phyloP scores from a whole-genome alignment of 2,888 invertebrate genomes.

The Plagodis pulveraria region DNA sequence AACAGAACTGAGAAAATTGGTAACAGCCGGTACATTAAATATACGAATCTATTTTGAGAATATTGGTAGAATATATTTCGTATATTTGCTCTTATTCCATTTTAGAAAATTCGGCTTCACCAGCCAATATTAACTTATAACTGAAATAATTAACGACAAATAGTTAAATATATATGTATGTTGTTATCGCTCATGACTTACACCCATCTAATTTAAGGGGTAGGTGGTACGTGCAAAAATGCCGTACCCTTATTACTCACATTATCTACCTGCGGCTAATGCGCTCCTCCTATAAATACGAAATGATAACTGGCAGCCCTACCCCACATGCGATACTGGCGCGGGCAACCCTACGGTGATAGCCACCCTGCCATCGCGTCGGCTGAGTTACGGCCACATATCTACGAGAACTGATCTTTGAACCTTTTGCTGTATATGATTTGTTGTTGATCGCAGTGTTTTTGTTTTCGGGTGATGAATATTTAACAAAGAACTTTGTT shows the following conservation, averaged over 20 bases:
- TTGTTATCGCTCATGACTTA: constrained; percentile 23
- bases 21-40: too few species aligned
- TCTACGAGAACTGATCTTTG: constrained; percentile 17
- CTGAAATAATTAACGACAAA: too few species aligned
- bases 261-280: constrained; percentile 71
- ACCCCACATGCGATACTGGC: constrained; percentile 16
- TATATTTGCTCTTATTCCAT: too few species aligned
- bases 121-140: too few species aligned
- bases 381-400: constrained; percentile 19
- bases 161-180: too few species aligned
- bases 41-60: too few species aligned
- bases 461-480: constrained; percentile 1
- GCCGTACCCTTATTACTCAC: constrained; percentile 72
- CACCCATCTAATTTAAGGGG: constrained; percentile 35
- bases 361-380: constrained; percentile 7
- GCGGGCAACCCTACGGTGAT: constrained; percentile 8
- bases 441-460: constrained; percentile 7
- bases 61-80: too few species aligned
- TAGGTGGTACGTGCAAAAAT: constrained; percentile 66
- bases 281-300: constrained; percentile 67
- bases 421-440: constrained; percentile 22
- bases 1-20: too few species aligned
- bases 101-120: too few species aligned
- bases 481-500: too few species aligned
- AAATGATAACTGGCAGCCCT: constrained; percentile 58